These are phyloP conservation scores for Sylvicola cinctus DNA, from an alignment of 2,888 invertebrate genomes.

Conservation along the genomic window DNA sequence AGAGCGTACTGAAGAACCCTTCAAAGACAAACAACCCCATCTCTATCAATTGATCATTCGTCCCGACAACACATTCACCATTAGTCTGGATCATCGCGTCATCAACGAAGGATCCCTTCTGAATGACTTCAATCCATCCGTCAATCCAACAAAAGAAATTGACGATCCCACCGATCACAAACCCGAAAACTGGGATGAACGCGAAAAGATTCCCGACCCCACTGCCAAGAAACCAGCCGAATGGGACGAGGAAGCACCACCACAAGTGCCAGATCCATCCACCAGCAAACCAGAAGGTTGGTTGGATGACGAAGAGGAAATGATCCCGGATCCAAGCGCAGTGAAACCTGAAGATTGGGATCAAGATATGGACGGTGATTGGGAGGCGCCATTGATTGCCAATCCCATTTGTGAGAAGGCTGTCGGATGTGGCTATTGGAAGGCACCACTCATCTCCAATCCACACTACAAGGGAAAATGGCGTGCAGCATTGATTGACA, in stretches of 20 bases:
- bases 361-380: conserved; percentile 94
- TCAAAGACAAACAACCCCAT: conserved; percentile 86
- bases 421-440: conserved; percentile 86
- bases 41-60: conserved; percentile 58
- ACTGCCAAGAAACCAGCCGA: conserved; percentile 80
- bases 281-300: conserved; percentile 77
- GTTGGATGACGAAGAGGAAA: conserved; percentile 78
- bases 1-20: conserved; percentile 62
- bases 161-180: conserved; percentile 72
- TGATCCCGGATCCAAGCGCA: conserved; percentile 70
- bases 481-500: conserved; percentile 73
- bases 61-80: conserved; percentile 60
- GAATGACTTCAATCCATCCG: conserved; percentile 78
- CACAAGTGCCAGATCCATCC: conserved; percentile 66
- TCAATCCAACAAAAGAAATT: conserved; percentile 87
- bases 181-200: conserved; percentile 93
- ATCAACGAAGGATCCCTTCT: conserved; percentile 72
- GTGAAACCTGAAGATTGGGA: conserved; percentile 91
- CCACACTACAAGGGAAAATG: conserved; percentile 85
- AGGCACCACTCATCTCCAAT: conserved; percentile 64
- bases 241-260: conserved; percentile 91
- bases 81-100: conserved; percentile 64
- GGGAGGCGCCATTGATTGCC: conserved; percentile 86
- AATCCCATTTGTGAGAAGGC: conserved; percentile 67
- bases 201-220: conserved; percentile 78